Base-by-base conservation (phyloP, 2,797 vertebrate species). In the Poeciliopsis presidionis region DNA sequence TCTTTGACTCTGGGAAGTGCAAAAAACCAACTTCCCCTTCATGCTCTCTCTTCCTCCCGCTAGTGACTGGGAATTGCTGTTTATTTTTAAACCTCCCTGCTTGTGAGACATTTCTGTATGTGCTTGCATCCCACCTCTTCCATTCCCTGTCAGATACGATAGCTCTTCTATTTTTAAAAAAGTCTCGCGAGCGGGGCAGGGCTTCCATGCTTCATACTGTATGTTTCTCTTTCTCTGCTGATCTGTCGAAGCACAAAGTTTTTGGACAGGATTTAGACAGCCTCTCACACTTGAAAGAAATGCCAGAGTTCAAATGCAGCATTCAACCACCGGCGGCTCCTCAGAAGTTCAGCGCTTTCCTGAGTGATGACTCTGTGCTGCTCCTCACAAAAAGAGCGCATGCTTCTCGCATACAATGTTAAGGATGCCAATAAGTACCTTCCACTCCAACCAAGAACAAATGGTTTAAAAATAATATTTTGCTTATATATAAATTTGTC, bases 301-400 rank as follows among this genome's bases (percentile, higher is more conserved):
- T n/a, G 28, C 55, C n/a, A 57, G n/a, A 72, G 79, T 81, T 81
- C 74, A 80, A 81, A 81, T 76, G 65, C 43, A 72, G 65, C n/a
- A 59, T 47, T 69, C 70, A 78, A 36, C 43, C 73, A 81, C 53
- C 16, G 16, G 53, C 73, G 71, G 45, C 20, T 45, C 47, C 51
- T 78, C n/a, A 63, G 76, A 78, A 41, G 51, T 77, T 43, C 20
- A 33, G 18, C 51, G 2, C 18, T 36, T 57, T 69, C 36, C 71
- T 55, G 53, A 71, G 43, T 75, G 51, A 76, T 63, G 55, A 30
- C 55, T 80, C n/a, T 63, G 53, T 72, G 67, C 45, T 61, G 25
- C 65, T 61, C 8, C 12, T 30, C 25, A 41, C 16, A 11, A 61
- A 75, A 51, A 80, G 49, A 61, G 30, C 30, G 2, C 30, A n/a